These are phyloP conservation scores for Hymenopus coronatus DNA, from an alignment of 2,888 invertebrate genomes.

Conservation along the genomic window DNA sequence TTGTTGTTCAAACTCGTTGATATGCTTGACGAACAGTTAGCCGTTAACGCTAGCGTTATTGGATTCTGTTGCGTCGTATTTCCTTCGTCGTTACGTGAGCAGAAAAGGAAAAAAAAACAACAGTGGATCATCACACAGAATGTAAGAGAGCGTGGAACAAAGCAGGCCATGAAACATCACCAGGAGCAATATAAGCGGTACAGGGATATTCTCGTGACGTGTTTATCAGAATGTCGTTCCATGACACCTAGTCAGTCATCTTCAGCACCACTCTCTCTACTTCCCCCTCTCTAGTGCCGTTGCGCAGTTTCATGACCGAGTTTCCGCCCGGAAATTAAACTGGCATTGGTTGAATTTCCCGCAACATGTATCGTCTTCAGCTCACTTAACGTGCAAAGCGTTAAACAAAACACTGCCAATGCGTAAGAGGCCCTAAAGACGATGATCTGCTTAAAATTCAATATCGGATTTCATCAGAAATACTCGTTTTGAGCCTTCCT, in stretches of 20 bases:
- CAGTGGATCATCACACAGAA: too few species aligned
- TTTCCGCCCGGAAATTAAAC: slow-evolving; percentile 9
- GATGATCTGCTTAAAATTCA: too few species aligned
- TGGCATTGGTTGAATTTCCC: neutral
- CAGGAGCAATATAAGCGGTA: neutral
- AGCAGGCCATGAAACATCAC: neutral
- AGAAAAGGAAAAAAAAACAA: too few species aligned
- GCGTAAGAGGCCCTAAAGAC: neutral
- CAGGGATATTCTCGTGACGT: neutral
- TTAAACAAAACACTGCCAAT: neutral
- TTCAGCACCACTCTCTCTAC: neutral
- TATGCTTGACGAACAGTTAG: too few species aligned
- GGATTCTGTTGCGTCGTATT: too few species aligned
- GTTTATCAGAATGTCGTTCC: neutral
- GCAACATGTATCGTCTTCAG: neutral
- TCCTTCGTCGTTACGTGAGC: too few species aligned
- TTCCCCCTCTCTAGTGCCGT: neutral
- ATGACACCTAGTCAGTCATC: neutral
- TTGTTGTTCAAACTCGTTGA: too few species aligned
- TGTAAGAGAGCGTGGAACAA: too few species aligned
- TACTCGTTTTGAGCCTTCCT: too few species aligned
- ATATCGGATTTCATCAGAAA: too few species aligned
- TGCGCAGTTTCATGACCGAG: neutral
- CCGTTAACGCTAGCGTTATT: too few species aligned
- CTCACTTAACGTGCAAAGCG: neutral